A percentile compares a stretch with the other conserved stretches of the same genome.
Conservation (phyloP, 2,113 vertebrate species). For the Taxidea taxus region DNA sequence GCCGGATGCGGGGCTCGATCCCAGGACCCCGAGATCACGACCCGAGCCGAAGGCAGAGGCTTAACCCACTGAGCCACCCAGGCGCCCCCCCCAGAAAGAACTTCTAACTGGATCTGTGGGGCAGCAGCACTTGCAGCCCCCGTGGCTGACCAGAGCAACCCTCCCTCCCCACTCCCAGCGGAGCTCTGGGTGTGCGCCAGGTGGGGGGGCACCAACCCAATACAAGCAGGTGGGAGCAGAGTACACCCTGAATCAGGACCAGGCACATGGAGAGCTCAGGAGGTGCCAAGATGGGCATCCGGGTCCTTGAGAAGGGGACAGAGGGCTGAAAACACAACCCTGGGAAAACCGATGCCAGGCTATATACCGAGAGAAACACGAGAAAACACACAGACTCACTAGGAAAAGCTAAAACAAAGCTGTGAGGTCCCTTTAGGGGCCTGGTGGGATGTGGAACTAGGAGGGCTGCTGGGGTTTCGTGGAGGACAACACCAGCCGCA, state of each 20-base stretch:
- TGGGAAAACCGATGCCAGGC: not conserved
- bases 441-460: fast-evolving
- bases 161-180: not conserved
- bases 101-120: no score
- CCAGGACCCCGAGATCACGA: no score
- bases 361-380: not conserved
- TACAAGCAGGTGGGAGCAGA: not conserved
- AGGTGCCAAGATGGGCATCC: not conserved
- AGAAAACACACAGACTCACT: not conserved
- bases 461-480: not conserved
- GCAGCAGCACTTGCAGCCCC: not conserved
- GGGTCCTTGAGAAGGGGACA: not conserved
- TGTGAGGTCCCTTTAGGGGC: not conserved
- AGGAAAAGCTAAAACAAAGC: not conserved
- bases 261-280: not conserved
- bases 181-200: not conserved
- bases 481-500: fast-evolving
- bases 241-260: fast-evolving
- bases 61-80: no score
- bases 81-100: not conserved
- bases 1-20: no score
- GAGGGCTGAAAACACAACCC: not conserved
- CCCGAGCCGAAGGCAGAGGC: no score
- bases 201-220: not conserved
- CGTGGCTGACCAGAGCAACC: fast-evolving